These are phyloP conservation scores for Chrysochloris asiatica DNA, from an alignment of 2,113 vertebrate genomes.

Conservation along the genomic window DNA sequence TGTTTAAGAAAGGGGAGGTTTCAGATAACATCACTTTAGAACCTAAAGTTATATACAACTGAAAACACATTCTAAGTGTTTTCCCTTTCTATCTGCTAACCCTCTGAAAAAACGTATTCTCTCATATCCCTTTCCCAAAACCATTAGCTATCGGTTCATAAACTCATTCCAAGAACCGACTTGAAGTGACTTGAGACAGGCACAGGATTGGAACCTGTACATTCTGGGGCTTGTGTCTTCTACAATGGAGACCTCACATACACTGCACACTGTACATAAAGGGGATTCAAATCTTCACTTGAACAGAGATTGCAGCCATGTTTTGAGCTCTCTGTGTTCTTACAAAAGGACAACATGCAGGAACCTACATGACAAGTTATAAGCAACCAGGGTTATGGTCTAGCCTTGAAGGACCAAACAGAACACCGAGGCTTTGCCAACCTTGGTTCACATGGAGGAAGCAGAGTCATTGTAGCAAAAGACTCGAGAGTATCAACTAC, in stretches of 20 bases:
- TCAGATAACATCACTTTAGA: constrained; percentile 66
- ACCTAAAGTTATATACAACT: constrained; percentile 43
- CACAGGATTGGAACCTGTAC: not conserved
- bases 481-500: not conserved
- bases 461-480: not conserved
- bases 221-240: not conserved
- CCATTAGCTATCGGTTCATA: not conserved
- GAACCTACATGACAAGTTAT: not conserved
- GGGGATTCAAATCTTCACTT: not conserved
- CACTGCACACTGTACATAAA: not conserved
- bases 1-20: constrained; percentile 64
- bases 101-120: constrained; percentile 32
- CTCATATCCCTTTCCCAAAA: constrained; percentile 42
- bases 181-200: not conserved
- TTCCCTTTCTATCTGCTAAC: constrained; percentile 15
- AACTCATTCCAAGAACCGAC: constrained; percentile 24
- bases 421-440: not conserved
- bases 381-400: not conserved
- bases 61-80: constrained; percentile 54
- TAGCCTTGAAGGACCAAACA: not conserved
- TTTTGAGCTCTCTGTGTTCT: constrained; percentile 1
- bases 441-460: not conserved
- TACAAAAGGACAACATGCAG: not conserved
- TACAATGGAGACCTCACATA: not conserved
- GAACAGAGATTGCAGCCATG: not conserved